Evolutionary conservation across 1,140 invertebrate species (phyloP).

Genomic region (Aricia agestis): DNA sequence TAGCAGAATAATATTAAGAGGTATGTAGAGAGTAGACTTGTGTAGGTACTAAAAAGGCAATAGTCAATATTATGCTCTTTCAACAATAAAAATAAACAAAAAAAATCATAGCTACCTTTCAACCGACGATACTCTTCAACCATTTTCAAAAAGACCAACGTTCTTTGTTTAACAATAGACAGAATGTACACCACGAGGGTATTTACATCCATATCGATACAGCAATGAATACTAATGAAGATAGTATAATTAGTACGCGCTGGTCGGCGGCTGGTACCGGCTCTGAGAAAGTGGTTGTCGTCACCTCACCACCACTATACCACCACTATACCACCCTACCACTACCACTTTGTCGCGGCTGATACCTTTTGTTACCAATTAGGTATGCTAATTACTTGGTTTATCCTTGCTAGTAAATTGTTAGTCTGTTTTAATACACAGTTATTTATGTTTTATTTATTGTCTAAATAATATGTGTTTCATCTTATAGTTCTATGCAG

Average conservation of each 20-base stretch:
- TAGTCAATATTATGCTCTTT: too few species aligned
- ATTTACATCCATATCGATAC: neutral
- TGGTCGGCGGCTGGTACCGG: constrained; percentile 13
- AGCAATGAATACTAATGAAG: constrained; percentile 24
- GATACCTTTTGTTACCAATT: constrained; percentile 15
- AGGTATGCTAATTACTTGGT: neutral
- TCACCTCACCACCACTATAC: constrained; percentile 20
- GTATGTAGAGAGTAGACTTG: too few species aligned
- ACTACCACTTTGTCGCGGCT: constrained; percentile 10
- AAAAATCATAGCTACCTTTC: neutral
- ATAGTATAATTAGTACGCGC: constrained; percentile 49
- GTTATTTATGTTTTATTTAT: too few species aligned
- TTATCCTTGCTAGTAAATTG: neutral
- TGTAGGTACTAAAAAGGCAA: too few species aligned
- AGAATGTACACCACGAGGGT: neutral
- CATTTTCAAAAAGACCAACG: neutral
- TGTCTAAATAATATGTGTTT: too few species aligned
- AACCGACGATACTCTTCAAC: neutral
- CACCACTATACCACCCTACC: neutral
- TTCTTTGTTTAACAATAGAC: neutral
- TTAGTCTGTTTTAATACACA: neutral
- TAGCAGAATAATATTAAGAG: too few species aligned
- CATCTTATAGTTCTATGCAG: too few species aligned
- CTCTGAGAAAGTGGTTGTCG: constrained; percentile 37
- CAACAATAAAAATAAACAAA: too few species aligned